These are phyloP conservation scores for Maconellicoccus hirsutus DNA, from an alignment of 1,140 invertebrate genomes.

Conservation along the genomic window DNA sequence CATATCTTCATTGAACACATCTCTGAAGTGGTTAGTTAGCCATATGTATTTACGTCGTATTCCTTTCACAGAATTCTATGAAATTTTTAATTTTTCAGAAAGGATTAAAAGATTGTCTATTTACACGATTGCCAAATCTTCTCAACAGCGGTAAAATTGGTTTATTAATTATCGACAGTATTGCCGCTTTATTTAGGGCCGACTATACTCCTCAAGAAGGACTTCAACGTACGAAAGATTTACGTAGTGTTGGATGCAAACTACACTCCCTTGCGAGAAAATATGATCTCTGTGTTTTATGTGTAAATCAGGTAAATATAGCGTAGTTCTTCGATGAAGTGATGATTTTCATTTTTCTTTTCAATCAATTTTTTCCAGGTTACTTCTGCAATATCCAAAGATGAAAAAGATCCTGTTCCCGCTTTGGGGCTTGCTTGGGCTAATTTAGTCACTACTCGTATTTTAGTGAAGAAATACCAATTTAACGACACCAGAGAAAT, in stretches of 20 bases:
- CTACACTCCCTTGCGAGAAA: conserved; percentile 44
- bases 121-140: conserved; percentile 38
- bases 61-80: no score
- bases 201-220: conserved; percentile 41
- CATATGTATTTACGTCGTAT: conserved; percentile 18
- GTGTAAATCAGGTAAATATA: conserved; percentile 63
- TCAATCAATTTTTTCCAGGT: conserved; percentile 32
- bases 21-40: conserved; percentile 39
- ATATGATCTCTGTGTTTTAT: conserved; percentile 47
- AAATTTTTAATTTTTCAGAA: conserved; percentile 38
- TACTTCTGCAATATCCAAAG: conserved; percentile 33
- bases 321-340: not conserved
- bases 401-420: conserved; percentile 35
- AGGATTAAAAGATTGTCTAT: conserved; percentile 45
- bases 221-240: conserved; percentile 41
- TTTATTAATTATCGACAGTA: conserved; percentile 60
- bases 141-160: conserved; percentile 37
- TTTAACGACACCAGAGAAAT: conserved; percentile 10
- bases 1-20: conserved; percentile 48
- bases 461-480: conserved; percentile 37
- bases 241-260: conserved; percentile 43
- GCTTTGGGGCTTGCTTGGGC: conserved; percentile 55
- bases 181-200: conserved; percentile 55
- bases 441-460: conserved; percentile 50
- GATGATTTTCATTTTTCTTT: conserved; percentile 14